Conservation (phyloP, 2,888 invertebrate species). For the Apantesis nais region DNA sequence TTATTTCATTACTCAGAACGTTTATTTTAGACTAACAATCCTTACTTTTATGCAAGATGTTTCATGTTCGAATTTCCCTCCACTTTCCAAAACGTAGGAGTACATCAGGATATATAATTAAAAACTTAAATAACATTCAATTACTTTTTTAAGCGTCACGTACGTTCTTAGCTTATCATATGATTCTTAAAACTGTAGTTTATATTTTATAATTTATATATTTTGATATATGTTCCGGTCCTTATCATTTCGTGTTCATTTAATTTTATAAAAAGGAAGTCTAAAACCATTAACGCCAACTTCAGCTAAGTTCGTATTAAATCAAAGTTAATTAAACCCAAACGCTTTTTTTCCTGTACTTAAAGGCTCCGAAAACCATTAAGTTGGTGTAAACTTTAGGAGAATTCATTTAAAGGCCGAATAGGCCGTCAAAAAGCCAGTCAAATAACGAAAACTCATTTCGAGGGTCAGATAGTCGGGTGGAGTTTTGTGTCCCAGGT, state of each 20-base stretch:
- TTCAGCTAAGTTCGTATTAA: constrained; percentile 19
- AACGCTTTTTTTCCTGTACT: constrained; percentile 31
- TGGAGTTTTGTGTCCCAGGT: constrained; percentile 39
- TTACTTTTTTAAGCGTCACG: no score
- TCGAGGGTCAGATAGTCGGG: constrained; percentile 44
- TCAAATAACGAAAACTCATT: constrained; percentile 50
- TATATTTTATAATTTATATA: no score
- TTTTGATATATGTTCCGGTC: background rate
- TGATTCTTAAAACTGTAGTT: no score
- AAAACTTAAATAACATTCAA: background rate
- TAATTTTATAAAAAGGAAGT: background rate
- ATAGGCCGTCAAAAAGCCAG: constrained; percentile 39
- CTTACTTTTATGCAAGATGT: no score
- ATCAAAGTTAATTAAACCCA: constrained; percentile 35
- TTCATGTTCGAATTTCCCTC: background rate
- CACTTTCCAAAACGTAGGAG: background rate
- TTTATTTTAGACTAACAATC: no score
- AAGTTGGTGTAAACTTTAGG: constrained; percentile 43
- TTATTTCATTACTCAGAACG: no score
- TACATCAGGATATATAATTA: background rate
- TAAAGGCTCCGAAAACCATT: constrained; percentile 33
- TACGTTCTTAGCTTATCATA: no score
- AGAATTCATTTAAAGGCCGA: constrained; percentile 45
- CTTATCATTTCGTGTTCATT: background rate
- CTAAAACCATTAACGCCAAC: constrained; percentile 10